Base-by-base conservation (phyloP, 2,888 invertebrate genomes). In the Xestobium rufovillosum region DNA sequence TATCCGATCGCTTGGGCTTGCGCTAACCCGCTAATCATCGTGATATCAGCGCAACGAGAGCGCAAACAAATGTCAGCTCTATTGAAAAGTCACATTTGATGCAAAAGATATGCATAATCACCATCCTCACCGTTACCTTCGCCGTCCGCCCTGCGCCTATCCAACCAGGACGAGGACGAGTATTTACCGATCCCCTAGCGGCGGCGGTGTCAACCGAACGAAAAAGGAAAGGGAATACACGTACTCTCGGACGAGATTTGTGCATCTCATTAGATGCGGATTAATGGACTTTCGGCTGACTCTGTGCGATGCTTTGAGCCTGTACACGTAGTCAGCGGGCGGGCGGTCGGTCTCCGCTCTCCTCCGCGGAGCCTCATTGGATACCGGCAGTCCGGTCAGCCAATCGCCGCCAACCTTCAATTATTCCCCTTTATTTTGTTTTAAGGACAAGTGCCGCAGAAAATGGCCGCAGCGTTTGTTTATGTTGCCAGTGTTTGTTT, bases 251-350 rank as follows among this genome's bases (percentile, higher is more conserved):
- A 47, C 49, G 41, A 47, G 47, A 49, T 47, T 43, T 59, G 59
- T 61, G 60, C 61, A 61, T 63, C 60, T 63, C 61, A 62, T 63
- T 62, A 62, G 60, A 53, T 52, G 53, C 54, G 57, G 59, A 58
- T 60, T 60, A 61, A 60, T 60, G 60, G 61, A 53, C 52, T 53
- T 57, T 56, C 51, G 55, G 56, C 55, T n/a, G 51, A 53, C 55
- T 56, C 56, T 54, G 53, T 55, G 50, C 55, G 49, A n/a, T n/a
- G n/a, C n/a, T n/a, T n/a, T 50, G 53, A 52, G 54, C 52, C 55
- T 27, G n/a, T 46, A 55, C 47, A 47, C 47, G 46, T 49, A 32
- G 26, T 34, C 41, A 42, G 49, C 42, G 48, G 45, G 53, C 52
- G 53, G 55, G 55, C 42, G 49, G 39, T 37, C 37, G 41, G 38